Evolutionary conservation across 2,797 vertebrate species (phyloP), one percentile per base, ranked within the genome.

Genomic region (Spinus olivaceus): DNA sequence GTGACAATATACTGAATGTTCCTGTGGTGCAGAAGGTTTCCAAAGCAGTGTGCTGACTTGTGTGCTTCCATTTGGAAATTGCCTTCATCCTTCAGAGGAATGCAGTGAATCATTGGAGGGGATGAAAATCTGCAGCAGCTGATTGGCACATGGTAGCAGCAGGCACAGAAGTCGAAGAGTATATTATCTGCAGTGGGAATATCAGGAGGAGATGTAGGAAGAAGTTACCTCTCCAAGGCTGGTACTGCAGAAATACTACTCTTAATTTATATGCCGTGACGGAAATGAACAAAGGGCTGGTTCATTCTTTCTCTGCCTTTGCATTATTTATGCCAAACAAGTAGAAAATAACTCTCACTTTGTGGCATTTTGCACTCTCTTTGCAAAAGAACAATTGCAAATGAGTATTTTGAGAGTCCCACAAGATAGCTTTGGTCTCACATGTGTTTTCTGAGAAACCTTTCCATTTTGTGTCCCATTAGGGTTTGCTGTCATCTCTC

Each of bases 1-100:
- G 56, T 87, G 79, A 30, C 3, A 4, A 18, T 65, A 81, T 84
- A 93, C 88, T 69, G 59, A 90, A 59, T 84, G 93, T 83, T 96
- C 88, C 76, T 59, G 41, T 66, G 77, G 59, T 81, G 47, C 87
- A 86, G 87, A 74, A 90, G 70, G 59, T 72, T 95, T 92, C 85
- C 76, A 90, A 65, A 95, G 86, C 71, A 88, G n/a, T 39, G 12
- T 81, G 60, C 77, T 84, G 90, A 56, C 81, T 84, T 56, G 24
- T 28, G 66, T 61, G 32, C 73, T 77, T 88, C 33, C 64, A 10
- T 92, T 95, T 91, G 57, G 49, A 93, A 79, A 88, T 39, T 60
- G 82, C 47, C 66, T 84, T 86, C 63, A 19, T 90, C 66, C 44
- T 56, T 76, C 66, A 76, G 50, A 94, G 54, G 23, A 82, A 56